Base-by-base conservation (phyloP, 1,140 invertebrate genomes). In the Meloidogyne exigua region DNA sequence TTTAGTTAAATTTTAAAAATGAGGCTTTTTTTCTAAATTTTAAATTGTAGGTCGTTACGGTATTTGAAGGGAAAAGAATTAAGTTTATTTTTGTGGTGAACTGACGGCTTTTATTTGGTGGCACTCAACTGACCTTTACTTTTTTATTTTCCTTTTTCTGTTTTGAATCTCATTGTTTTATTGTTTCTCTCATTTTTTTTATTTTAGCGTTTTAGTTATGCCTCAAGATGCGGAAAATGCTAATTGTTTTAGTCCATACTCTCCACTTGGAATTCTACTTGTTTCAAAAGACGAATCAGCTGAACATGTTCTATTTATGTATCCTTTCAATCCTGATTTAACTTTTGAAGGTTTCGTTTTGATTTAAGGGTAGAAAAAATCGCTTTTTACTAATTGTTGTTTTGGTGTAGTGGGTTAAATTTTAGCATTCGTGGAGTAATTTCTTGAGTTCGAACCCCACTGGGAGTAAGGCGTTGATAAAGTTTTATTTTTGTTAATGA, bases 251-350 rank as follows among this genome's bases (percentile, higher is more conserved):
- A 26, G 36, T 11, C 13, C 32, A 28, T 18, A 44, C 12, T 39
- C 76, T 63, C 88, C 88, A 4, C 42, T 89, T 2, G 86, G 83
- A 21, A 79, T 89, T 18, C 77, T 89, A 25, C 75, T 89, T 7
- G 85, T 88, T 0, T 86, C 88, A 13, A 88, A 88, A 28, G 88
- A 88, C 21, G 88, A 85, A 23, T 77, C 83, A 76, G 87, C 88
- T 11, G 87, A 88, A 39, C 80, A 86, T 75, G 66, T 89, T 25
- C 77, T 89, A 13, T 89, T 89, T 76, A 81, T 85, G 76, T 89
- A 88, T 75, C 88, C 88, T 12, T 86, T 76, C 70, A 65, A 77
- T 42, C 76, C 76, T 21, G 69, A 71, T 15, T 23, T 49, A 15
- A 28, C 49, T 64, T 28, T 67, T 67, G 36, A 32, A 28, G 66